Evolutionary conservation across 2,797 vertebrate species (phyloP).

Genomic region (Coccyzus lansbergi): DNA sequence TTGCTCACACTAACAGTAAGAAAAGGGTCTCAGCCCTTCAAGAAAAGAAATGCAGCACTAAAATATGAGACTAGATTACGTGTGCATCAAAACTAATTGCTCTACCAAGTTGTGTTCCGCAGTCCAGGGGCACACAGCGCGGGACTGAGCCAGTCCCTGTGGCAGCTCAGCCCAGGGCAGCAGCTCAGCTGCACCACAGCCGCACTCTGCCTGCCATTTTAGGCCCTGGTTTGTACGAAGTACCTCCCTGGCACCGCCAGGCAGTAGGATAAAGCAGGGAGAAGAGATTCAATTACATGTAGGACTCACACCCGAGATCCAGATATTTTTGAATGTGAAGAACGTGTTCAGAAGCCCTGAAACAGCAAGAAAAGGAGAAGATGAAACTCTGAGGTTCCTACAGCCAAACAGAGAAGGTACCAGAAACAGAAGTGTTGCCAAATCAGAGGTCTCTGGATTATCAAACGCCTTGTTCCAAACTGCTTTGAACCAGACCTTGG

Average conservation of each 20-base stretch:
- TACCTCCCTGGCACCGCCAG: neutral
- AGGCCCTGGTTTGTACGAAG: neutral
- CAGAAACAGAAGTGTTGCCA: neutral
- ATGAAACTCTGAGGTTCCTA: neutral
- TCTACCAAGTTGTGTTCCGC: neutral
- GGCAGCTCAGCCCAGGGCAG: neutral
- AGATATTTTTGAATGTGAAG: neutral
- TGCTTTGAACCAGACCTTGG: neutral
- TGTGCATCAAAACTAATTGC: neutral
- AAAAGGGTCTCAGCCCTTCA: neutral
- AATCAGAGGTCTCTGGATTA: neutral
- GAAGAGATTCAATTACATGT: neutral
- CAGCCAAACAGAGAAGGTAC: neutral
- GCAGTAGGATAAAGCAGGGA: neutral
- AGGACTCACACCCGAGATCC: neutral
- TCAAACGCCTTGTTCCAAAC: neutral
- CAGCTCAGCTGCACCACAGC: accelerated
- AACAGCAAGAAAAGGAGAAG: neutral
- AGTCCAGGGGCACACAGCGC: neutral
- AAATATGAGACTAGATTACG: too few species aligned
- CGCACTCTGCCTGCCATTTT: neutral
- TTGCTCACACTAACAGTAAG: neutral
- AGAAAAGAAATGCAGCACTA: too few species aligned
- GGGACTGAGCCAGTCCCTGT: neutral
- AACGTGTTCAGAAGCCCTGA: neutral